phyloP scores from a whole-genome alignment of 2,113 vertebrate species.

The Stigmatopora argus region DNA sequence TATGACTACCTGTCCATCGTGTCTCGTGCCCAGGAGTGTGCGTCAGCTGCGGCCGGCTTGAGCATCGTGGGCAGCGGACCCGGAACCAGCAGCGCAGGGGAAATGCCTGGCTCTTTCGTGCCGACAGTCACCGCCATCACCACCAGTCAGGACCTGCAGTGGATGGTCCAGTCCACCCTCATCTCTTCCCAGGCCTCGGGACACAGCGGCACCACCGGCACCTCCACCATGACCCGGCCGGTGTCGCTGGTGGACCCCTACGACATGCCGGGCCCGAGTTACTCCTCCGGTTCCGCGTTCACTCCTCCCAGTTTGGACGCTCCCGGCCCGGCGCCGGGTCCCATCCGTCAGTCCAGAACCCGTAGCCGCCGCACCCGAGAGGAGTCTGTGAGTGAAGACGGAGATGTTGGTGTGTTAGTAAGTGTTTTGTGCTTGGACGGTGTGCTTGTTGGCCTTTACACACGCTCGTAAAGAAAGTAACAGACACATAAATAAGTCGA shows the following conservation, averaged over 20 bases:
- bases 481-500: not conserved
- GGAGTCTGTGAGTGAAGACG: constrained; percentile 82
- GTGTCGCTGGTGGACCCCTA: constrained; percentile 81
- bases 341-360: constrained; percentile 71
- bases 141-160: constrained; percentile 96
- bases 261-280: constrained; percentile 87
- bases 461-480: not conserved
- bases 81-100: constrained; percentile 71
- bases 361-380: constrained; percentile 79
- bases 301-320: constrained; percentile 64
- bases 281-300: constrained; percentile 73
- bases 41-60: constrained; percentile 63
- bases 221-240: constrained; percentile 71
- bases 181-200: constrained; percentile 91
- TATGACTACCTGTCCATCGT: constrained; percentile 7
- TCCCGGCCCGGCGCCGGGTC: constrained; percentile 68
- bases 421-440: constrained; percentile 57
- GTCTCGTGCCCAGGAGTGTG: constrained; percentile 66
- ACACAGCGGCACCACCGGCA: constrained; percentile 66
- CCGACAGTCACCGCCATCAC: constrained; percentile 96
- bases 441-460: constrained; percentile 37
- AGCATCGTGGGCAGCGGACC: constrained; percentile 64
- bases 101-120: constrained; percentile 93
- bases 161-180: constrained; percentile 92
- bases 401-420: constrained; percentile 71